A percentile compares a stretch with the other conserved stretches of the same genome.
phyloP scores from a whole-genome alignment of 2,113 vertebrate species.

The Rhinoderma darwinii region DNA sequence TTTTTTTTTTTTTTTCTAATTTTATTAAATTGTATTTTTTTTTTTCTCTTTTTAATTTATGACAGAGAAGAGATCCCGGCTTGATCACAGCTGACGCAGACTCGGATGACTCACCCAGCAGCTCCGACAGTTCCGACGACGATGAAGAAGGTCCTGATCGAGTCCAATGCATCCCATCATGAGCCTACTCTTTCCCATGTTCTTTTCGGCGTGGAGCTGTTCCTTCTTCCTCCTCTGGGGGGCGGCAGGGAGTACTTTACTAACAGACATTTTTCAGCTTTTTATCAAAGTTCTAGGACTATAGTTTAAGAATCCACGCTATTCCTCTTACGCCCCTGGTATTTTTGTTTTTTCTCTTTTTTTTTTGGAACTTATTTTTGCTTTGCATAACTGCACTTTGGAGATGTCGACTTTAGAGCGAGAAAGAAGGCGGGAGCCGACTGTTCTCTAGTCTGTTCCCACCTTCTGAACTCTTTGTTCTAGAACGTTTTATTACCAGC shows the following conservation, averaged over 20 bases:
- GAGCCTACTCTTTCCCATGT: constrained; percentile 64
- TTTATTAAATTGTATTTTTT: too few species aligned
- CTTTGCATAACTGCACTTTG: constrained; percentile 56
- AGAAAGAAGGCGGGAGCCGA: neutral
- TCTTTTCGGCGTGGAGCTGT: neutral
- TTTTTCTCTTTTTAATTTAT: too few species aligned
- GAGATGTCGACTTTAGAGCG: constrained; percentile 12
- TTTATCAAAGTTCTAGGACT: constrained; percentile 59
- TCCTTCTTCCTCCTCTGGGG: constrained; percentile 10
- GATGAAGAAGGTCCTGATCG: constrained; percentile 90
- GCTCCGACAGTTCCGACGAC: constrained; percentile 87
- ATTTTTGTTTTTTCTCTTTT: neutral
- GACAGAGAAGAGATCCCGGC: constrained; percentile 76
- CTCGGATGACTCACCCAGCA: constrained; percentile 89
- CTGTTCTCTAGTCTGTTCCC: neutral
- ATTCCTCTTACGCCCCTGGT: constrained; percentile 35
- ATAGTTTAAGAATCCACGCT: constrained; percentile 42
- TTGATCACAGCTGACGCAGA: constrained; percentile 77
- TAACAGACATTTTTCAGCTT: constrained; percentile 59
- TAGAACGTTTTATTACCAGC: constrained; percentile 29
- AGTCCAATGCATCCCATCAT: constrained; percentile 95
- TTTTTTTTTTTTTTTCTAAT: neutral
- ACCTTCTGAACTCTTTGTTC: neutral
- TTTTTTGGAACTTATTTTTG: constrained; percentile 5
- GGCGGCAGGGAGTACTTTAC: constrained; percentile 29